Evolutionary conservation across 2,888 invertebrate species (phyloP), one percentile per base, ranked within the genome.

Genomic region (Tipula confusa): DNA sequence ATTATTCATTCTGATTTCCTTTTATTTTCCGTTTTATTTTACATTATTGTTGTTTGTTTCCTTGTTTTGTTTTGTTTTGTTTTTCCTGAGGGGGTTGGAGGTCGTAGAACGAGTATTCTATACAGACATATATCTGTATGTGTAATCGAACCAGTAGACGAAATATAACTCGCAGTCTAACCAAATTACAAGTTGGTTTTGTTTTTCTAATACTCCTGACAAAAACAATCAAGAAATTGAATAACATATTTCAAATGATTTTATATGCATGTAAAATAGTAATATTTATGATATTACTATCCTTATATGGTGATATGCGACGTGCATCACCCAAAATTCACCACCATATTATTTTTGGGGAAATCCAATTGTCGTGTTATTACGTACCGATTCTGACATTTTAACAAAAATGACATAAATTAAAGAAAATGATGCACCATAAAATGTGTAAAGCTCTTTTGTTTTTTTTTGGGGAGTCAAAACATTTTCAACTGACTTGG

Each of bases 281-380:
- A 24, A 64, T 64, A 64, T 64, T 64, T 64, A 64, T 64, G 64
- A 64, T 64, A 64, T 64, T 64, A 64, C 64, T 24, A 64, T 24
- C 24, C 24, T 64, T 24, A 64, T 3, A 64, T 9, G 24, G 18
- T 9, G 24, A 64, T 24, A 64, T 38, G 38, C 38, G 38, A 48
- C 38, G 24, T 24, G 7, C 24, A 6, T 24, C 64, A n/a, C n/a
- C n/a, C n/a, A 64, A 9, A 24, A 24, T 43, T 2, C 7, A 64
- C 64, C 64, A 24, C 24, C 64, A 24, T 64, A 18, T 18, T 48
- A 18, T 48, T 24, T 64, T 64, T 18, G 64, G 64, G 64, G 3
- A 64, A 64, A 64, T 64, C 18, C 15, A 4, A 64, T 64, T 43
- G n/a, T 15, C 43, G 43, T 6, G 15, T 43, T n/a, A n/a, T n/a